These are phyloP conservation scores for Amaurobius ferox DNA, from an alignment of 2,888 invertebrate genomes.

Conservation along the genomic window DNA sequence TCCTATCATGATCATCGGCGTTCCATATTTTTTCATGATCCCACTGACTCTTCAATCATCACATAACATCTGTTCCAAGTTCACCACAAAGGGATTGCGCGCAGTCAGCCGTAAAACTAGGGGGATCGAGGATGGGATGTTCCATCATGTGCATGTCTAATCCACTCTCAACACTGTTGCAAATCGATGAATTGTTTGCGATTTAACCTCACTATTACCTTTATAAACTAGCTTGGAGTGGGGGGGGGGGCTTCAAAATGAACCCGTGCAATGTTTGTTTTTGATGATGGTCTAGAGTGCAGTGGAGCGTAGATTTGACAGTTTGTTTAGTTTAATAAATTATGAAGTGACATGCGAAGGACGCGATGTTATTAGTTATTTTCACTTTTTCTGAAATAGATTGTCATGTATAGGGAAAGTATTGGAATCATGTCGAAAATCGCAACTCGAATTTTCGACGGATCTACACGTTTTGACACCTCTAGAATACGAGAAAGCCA, in stretches of 20 bases:
- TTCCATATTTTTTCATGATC: neutral
- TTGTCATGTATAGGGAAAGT: no score
- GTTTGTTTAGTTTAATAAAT: neutral
- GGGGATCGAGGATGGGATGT: neutral
- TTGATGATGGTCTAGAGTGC: neutral
- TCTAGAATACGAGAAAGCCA: no score
- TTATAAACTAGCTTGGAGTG: constrained; percentile 21
- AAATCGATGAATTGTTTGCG: constrained; percentile 62
- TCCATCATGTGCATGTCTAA: constrained; percentile 40
- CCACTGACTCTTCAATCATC: neutral
- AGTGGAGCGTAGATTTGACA: neutral
- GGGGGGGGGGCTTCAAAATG: constrained; percentile 15
- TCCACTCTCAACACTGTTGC: constrained; percentile 43
- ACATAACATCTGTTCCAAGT: neutral
- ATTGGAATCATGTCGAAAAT: no score
- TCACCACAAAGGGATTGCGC: neutral
- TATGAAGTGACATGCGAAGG: neutral
- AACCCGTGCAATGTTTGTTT: neutral
- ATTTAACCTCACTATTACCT: constrained; percentile 38
- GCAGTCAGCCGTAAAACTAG: constrained; percentile 5
- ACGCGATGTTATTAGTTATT: no score
- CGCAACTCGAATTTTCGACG: no score
- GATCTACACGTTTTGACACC: no score
- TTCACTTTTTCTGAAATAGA: no score
- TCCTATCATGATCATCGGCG: no score